A percentile compares a stretch with the other conserved stretches of the same genome.
These are phyloP conservation scores for Plusia festucae DNA, from an alignment of 2,888 invertebrate genomes.

Conservation along the genomic window DNA sequence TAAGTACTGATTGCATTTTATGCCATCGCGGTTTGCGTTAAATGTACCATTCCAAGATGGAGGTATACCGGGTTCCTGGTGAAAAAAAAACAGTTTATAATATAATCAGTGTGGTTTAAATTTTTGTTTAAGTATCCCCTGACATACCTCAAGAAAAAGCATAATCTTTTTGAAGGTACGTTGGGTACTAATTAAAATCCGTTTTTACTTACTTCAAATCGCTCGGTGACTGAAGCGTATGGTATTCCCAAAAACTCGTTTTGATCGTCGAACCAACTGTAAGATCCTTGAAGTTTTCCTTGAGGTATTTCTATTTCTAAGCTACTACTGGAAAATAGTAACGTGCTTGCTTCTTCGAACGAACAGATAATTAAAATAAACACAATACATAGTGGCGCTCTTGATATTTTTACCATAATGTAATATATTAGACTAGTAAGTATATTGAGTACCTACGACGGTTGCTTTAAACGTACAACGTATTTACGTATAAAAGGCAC, in stretches of 20 bases:
- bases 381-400: background rate
- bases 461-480: background rate
- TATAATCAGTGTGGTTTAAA: too few relatives aligned
- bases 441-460: background rate
- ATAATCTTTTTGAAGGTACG: background rate
- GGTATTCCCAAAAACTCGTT: constrained; percentile 61
- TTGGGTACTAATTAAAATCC: background rate
- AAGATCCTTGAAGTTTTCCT: constrained; percentile 55
- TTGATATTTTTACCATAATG: constrained; percentile 19
- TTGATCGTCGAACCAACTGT: constrained; percentile 39
- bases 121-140: too few relatives aligned
- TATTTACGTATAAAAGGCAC: background rate
- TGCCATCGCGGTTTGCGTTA: constrained; percentile 48
- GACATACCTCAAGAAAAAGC: too few relatives aligned
- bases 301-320: constrained; percentile 44
- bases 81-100: constrained; percentile 10
- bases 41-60: constrained; percentile 60
- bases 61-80: constrained; percentile 59
- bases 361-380: constrained; percentile 3
- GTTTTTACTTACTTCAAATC: constrained; percentile 55
- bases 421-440: background rate
- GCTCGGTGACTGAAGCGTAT: constrained; percentile 56
- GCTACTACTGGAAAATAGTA: background rate
- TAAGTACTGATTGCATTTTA: constrained; percentile 59
- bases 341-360: constrained; percentile 6